phyloP scores from a whole-genome alignment of 2,888 invertebrate species.

The Tinea pellionella region DNA sequence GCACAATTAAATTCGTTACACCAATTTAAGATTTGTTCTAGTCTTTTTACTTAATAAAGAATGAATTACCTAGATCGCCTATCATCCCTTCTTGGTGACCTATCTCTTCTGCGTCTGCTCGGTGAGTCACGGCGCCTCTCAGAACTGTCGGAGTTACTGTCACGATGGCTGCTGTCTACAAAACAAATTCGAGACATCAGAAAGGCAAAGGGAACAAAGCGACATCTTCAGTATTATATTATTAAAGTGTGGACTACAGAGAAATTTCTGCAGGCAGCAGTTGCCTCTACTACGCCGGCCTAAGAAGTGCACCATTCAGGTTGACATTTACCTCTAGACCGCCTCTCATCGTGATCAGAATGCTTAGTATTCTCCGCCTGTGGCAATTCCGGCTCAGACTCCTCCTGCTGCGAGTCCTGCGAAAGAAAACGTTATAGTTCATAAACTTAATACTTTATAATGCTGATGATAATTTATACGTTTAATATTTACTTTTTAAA shows the following conservation, averaged over 20 bases:
- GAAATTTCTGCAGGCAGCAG: too few relatives aligned
- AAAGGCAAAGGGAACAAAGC: too few relatives aligned
- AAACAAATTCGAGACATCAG: too few relatives aligned
- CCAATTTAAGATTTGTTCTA: too few relatives aligned
- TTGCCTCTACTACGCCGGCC: too few relatives aligned
- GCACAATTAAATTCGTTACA: too few relatives aligned
- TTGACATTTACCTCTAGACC: conserved; percentile 20
- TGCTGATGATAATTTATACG: too few relatives aligned
- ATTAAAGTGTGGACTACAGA: too few relatives aligned
- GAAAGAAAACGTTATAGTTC: conserved; percentile 14
- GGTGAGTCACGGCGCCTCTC: conserved; percentile 25
- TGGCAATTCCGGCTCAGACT: conserved; percentile 61
- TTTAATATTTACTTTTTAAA: too few relatives aligned
- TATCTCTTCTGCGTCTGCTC: conserved; percentile 21
- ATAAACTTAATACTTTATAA: neutral
- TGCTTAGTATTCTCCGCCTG: conserved; percentile 32
- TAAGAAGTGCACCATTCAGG: too few relatives aligned
- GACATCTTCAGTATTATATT: too few relatives aligned
- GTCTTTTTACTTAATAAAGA: too few relatives aligned
- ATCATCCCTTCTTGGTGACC: neutral
- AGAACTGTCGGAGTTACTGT: neutral
- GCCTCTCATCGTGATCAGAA: conserved; percentile 22
- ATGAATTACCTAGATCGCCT: neutral
- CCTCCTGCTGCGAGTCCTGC: conserved; percentile 55
- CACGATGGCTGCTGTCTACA: neutral